Evolutionary conservation across 2,113 vertebrate genomes (phyloP).

Genomic region (Clinocottus analis): DNA sequence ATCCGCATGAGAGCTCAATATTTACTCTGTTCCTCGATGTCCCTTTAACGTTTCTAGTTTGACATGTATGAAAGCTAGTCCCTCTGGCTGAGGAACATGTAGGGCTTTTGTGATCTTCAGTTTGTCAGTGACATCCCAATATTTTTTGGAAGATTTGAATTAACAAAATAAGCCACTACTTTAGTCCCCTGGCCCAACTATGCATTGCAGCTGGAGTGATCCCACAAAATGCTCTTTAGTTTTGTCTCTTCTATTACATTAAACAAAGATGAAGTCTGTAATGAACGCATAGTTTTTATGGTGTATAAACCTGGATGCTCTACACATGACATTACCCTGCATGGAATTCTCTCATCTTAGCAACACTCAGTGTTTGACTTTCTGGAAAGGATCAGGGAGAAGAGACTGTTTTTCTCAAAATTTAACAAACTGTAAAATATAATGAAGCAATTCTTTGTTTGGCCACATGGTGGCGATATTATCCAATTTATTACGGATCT

Average conservation of each 20-base stretch:
- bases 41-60: not conserved
- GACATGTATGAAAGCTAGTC: not conserved
- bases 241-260: not conserved
- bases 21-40: not conserved
- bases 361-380: not conserved
- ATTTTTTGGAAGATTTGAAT: not conserved
- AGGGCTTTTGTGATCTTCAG: too few species aligned
- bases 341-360: not conserved
- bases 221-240: not conserved
- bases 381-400: not conserved
- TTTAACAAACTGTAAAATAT: not conserved
- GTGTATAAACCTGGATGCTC: not conserved
- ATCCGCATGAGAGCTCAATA: not conserved
- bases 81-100: not conserved
- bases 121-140: not conserved
- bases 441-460: slow-evolving; percentile 4
- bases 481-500: not conserved
- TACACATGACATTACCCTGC: not conserved
- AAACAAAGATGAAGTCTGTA: not conserved
- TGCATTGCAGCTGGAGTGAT: not conserved
- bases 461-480: slow-evolving; percentile 65
- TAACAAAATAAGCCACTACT: not conserved
- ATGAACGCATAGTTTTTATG: not conserved
- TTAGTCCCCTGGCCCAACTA: not conserved
- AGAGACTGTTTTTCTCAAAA: not conserved